Evolutionary conservation across 1,140 invertebrate genomes (phyloP).

Genomic region (Drosophila sproati): DNA sequence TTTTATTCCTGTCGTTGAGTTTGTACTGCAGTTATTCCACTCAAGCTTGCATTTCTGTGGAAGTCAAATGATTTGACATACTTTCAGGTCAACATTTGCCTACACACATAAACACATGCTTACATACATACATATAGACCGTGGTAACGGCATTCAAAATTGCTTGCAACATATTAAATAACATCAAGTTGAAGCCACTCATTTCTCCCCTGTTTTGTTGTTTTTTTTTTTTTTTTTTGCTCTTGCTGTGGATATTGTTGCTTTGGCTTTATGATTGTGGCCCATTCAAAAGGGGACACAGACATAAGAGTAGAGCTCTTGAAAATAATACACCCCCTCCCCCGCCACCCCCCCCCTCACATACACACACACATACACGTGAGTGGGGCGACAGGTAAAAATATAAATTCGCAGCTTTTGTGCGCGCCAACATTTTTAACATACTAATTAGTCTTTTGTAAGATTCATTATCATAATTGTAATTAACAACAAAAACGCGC

Average conservation of each 20-base stretch:
- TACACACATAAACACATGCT: slow-evolving; percentile 3
- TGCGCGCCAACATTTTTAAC: slow-evolving; percentile 73
- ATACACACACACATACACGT: slow-evolving; percentile 1
- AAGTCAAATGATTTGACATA: slow-evolving; percentile 7
- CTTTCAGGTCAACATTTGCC: slow-evolving; percentile 15
- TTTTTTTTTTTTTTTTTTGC: neutral
- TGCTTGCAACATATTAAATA: slow-evolving; percentile 42
- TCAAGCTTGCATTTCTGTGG: neutral
- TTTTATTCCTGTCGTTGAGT: neutral
- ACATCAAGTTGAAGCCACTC: slow-evolving; percentile 23
- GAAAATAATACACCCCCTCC: slow-evolving; percentile 33
- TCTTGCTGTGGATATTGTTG: slow-evolving; percentile 25
- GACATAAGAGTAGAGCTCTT: slow-evolving; percentile 40
- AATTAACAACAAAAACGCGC: slow-evolving; percentile 75
- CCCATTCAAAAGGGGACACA: slow-evolving; percentile 33
- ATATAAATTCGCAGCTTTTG: slow-evolving; percentile 62
- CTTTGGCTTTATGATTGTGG: slow-evolving; percentile 29
- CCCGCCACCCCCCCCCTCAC: neutral
- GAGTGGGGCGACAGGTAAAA: slow-evolving; percentile 45
- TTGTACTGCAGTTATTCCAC: neutral
- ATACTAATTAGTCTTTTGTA: slow-evolving; percentile 80
- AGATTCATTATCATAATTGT: slow-evolving; percentile 82
- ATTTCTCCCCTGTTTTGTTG: neutral
- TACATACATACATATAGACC: neutral
- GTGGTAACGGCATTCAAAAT: slow-evolving; percentile 16